phyloP scores from a whole-genome alignment of 2,888 invertebrate species.

The Euzetes globulus region DNA sequence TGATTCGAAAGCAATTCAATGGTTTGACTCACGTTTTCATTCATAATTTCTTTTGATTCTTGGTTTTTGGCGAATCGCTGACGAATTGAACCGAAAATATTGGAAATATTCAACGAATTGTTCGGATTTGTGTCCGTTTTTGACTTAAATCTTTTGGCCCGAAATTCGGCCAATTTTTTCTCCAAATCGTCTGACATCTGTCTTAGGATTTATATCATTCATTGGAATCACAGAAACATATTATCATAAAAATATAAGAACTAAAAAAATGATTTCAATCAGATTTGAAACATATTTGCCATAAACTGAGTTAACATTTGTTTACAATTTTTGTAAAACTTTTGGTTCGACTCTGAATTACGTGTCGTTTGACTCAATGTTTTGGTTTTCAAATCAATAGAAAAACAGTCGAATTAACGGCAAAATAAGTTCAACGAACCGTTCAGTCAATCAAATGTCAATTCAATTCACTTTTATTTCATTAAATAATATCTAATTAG shows the following conservation, averaged over 20 bases:
- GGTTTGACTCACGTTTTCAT: background rate
- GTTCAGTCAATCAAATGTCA: too few species aligned
- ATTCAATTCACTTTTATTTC: too few species aligned
- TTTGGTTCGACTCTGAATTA: too few species aligned
- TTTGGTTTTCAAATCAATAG: background rate
- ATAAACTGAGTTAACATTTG: background rate
- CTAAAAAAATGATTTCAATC: background rate
- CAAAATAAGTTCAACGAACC: too few species aligned
- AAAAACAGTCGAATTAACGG: too few species aligned
- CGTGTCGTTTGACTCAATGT: background rate
- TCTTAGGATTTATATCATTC: background rate
- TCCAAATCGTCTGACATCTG: background rate
- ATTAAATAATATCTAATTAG: too few species aligned
- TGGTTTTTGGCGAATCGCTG: background rate
- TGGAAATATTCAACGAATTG: background rate
- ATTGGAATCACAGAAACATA: too few species aligned
- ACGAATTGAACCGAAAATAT: constrained; percentile 14
- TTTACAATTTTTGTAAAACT: background rate
- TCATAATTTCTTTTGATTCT: background rate
- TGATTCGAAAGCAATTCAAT: background rate
- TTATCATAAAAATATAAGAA: too few species aligned
- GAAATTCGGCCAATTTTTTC: constrained; percentile 5
- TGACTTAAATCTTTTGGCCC: background rate
- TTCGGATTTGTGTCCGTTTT: background rate
- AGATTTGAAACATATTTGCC: background rate